A percentile compares a stretch with the other conserved stretches of the same genome.
Conservation (phyloP, 2,113 vertebrate genomes). For the Pterocles burchelli region DNA sequence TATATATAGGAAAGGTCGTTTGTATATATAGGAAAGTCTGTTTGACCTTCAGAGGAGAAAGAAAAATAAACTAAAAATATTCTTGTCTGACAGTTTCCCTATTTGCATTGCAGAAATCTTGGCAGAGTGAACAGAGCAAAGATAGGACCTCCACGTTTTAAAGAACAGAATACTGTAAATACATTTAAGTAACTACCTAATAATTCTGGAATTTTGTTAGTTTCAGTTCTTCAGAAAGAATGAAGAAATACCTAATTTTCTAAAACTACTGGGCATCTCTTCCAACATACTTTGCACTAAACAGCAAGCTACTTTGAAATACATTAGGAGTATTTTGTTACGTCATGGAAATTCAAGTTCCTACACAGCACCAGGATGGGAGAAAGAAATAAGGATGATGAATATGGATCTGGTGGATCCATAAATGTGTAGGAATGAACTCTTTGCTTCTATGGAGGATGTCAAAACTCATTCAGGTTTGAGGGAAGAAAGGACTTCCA, state of each 20-base stretch:
- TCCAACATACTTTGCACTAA: neutral
- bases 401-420: too few relatives aligned
- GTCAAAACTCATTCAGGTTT: neutral
- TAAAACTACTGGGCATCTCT: neutral
- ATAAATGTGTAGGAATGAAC: neutral
- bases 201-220: neutral
- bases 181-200: neutral
- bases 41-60: neutral
- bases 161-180: neutral
- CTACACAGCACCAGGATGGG: neutral
- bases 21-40: neutral
- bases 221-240: neutral
- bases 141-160: neutral
- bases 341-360: neutral
- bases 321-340: neutral
- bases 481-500: neutral
- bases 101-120: neutral
- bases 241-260: neutral
- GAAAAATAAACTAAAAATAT: constrained; percentile 8
- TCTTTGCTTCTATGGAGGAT: neutral
- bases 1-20: neutral
- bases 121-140: neutral
- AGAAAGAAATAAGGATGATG: neutral
- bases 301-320: neutral
- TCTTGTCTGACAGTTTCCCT: neutral